Percentiles rank a stretch among this genome's conserved stretches.
Conservation (phyloP, 1,140 invertebrate genomes). For the Wasmannia auropunctata region DNA sequence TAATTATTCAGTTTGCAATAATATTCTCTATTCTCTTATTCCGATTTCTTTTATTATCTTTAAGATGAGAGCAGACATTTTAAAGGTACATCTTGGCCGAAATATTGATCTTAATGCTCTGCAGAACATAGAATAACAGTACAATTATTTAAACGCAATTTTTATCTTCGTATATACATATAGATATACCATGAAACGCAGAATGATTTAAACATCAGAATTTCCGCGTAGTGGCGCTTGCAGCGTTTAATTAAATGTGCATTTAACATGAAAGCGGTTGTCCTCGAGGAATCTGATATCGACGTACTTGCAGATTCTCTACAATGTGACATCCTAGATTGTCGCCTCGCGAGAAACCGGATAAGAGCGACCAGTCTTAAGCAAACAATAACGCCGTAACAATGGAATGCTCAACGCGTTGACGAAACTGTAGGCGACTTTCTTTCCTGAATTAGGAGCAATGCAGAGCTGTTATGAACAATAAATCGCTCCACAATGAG, state of each 20-base stretch:
- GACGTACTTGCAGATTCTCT: conserved; percentile 25
- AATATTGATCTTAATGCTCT: not conserved
- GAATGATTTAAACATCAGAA: conserved; percentile 13
- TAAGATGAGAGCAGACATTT: not conserved
- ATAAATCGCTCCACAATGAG: not conserved
- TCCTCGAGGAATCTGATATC: conserved; percentile 60
- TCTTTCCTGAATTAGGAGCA: not conserved
- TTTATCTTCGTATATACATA: conserved; percentile 7
- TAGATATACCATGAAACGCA: not conserved
- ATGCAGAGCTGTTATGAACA: not conserved
- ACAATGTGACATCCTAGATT: conserved; percentile 56
- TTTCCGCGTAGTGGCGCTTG: not conserved
- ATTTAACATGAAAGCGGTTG: conserved; percentile 24
- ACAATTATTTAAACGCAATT: not conserved
- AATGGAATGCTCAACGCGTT: not conserved
- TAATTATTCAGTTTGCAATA: not conserved
- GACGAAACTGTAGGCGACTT: not conserved
- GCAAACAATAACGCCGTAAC: conserved; percentile 10
- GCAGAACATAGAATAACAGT: not conserved
- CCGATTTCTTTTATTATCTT: not conserved
- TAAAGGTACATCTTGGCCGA: not conserved
- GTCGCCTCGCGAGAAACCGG: conserved; percentile 4
- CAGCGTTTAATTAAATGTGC: conserved; percentile 22
- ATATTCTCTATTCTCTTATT: not conserved
- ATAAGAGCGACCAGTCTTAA: conserved; percentile 4